Base-by-base conservation (phyloP, 1,140 invertebrate species). In the Aleiodes sp. region DNA sequence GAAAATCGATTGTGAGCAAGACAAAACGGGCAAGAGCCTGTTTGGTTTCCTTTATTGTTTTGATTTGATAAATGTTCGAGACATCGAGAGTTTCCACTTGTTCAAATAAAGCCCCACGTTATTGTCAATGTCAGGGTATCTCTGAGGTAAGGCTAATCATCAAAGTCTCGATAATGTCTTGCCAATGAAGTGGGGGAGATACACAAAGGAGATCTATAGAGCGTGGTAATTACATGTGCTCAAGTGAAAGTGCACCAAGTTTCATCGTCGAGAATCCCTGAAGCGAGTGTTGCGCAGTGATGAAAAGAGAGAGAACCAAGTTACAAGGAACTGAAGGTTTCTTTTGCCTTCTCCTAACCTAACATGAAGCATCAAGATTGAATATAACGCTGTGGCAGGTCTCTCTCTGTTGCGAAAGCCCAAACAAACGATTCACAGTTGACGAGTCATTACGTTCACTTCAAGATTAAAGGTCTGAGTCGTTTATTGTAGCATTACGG, bases 171-270 rank as follows among this genome's bases (percentile, higher is more conserved):
- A 52, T 52, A 52, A 19, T 21, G 26, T 52, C 1, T 2, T 24
- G 26, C 26, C n/a, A n/a, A n/a, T n/a, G n/a, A n/a, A n/a, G n/a
- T n/a, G n/a, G n/a, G n/a, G n/a, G 39, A 14, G 39, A 2, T 19
- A 46, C 21, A 52, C 46, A 52, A 52, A 52, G 46, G 26, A 16
- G 16, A 65, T 57, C 26, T 39, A 16, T 31, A 39, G 61, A 57
- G 60, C 59, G 21, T 67, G 65, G 35, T 41, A 31, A 71, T 71
- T 71, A 71, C 70, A 64, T 65, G 26, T 37, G 46, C 65, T 52
- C 28, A 43, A 71, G 70, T 71, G 70, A 71, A 71, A 71, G 70
- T 71, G 60, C 65, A 64, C 39, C 63, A 28, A 57, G 64, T 65
- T n/a, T 52, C 14, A 26, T 64, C 41, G 16, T 31, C n/a, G 24